phyloP scores from a whole-genome alignment of 1,140 invertebrate genomes.

The Dendroctonus valens region DNA sequence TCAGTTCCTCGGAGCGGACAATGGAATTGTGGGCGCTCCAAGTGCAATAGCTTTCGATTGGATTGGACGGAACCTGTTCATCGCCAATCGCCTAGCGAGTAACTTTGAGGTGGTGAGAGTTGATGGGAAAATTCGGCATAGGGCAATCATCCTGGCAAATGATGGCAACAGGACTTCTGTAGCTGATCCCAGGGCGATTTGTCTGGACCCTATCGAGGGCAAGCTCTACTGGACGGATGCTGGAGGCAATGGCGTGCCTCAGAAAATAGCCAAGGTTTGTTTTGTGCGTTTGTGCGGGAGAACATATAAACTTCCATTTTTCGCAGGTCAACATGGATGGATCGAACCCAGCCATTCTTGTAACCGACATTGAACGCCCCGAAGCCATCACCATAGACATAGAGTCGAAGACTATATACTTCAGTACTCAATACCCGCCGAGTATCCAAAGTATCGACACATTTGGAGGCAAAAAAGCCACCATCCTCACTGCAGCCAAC shows the following conservation, averaged over 20 bases:
- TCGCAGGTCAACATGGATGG: conserved; percentile 88
- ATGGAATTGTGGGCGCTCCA: conserved; percentile 85
- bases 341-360: conserved; percentile 67
- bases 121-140: conserved; percentile 78
- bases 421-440: conserved; percentile 74
- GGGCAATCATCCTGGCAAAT: conserved; percentile 88
- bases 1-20: conserved; percentile 74
- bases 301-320: not conserved
- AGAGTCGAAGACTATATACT: conserved; percentile 81
- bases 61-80: conserved; percentile 92
- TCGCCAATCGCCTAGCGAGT: conserved; percentile 87
- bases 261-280: conserved; percentile 75
- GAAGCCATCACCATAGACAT: conserved; percentile 86
- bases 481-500: conserved; percentile 66
- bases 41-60: conserved; percentile 94
- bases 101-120: conserved; percentile 91
- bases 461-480: conserved; percentile 69
- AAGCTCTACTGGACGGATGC: conserved; percentile 96
- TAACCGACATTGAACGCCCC: conserved; percentile 66
- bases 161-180: conserved; percentile 85
- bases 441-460: conserved; percentile 72
- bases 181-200: conserved; percentile 82
- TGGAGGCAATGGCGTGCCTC: conserved; percentile 84
- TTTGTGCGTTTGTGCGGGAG: not conserved
- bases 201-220: conserved; percentile 85